These are phyloP conservation scores for Pterobdella sp. DNA, from an alignment of 2,888 invertebrate genomes.

Conservation along the genomic window DNA sequence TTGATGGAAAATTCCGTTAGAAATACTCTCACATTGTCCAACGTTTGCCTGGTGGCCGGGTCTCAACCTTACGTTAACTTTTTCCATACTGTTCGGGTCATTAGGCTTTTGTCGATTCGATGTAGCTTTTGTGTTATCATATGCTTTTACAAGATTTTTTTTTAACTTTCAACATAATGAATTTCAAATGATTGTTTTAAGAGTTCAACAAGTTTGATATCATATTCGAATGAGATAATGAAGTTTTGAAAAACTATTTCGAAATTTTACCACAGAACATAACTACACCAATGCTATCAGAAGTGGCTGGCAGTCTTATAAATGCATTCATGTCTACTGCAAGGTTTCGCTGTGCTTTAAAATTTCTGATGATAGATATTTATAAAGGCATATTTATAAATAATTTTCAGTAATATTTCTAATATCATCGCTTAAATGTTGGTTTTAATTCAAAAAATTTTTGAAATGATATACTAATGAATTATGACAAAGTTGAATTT, in stretches of 20 bases:
- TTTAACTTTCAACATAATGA: too few relatives aligned
- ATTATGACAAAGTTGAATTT: too few relatives aligned
- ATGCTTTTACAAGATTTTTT: not conserved
- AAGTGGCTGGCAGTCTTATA: not conserved
- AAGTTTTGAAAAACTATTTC: too few relatives aligned
- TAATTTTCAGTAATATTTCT: too few relatives aligned
- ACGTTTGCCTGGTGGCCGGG: constrained; percentile 69
- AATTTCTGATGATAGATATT: not conserved
- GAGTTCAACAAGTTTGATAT: too few relatives aligned
- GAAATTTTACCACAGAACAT: constrained; percentile 1
- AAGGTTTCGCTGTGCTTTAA: not conserved
- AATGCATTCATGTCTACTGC: not conserved
- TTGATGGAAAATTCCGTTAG: constrained; percentile 44
- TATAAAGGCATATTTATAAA: too few relatives aligned
- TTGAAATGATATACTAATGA: too few relatives aligned
- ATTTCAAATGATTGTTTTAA: too few relatives aligned
- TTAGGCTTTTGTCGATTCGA: not conserved
- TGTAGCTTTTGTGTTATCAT: not conserved
- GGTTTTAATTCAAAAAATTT: too few relatives aligned
- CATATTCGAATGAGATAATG: too few relatives aligned
- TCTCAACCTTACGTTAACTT: constrained; percentile 76
- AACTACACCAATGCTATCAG: not conserved
- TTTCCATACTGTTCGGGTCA: constrained; percentile 73
- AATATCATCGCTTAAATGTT: too few relatives aligned
- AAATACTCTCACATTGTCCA: constrained; percentile 68